Conservation (phyloP, 2,113 vertebrate species). For the Monarcha castaneiventris region DNA sequence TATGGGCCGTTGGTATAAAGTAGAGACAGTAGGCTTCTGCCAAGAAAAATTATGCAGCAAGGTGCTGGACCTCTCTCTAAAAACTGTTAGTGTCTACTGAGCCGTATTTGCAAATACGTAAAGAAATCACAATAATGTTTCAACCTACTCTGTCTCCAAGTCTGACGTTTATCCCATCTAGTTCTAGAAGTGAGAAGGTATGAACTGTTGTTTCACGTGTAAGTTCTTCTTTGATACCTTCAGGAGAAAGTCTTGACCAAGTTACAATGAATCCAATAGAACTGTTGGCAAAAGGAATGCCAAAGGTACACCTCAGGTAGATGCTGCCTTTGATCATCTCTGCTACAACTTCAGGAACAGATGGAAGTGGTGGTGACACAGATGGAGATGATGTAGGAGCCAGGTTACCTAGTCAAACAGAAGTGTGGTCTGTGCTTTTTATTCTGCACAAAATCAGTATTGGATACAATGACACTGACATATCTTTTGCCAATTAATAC, state of each 20-base stretch:
- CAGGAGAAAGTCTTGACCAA: slow-evolving; percentile 85
- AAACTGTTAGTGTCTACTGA: not conserved
- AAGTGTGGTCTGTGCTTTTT: not conserved
- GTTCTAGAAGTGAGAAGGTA: slow-evolving; percentile 79
- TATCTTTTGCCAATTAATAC: not conserved
- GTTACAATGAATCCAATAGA: slow-evolving; percentile 80
- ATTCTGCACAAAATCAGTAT: not conserved
- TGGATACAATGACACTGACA: not conserved
- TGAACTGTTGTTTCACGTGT: slow-evolving; percentile 82
- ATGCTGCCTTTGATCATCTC: slow-evolving; percentile 70
- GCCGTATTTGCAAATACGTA: not conserved
- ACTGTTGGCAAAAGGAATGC: slow-evolving; percentile 60
- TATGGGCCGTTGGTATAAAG: not conserved
- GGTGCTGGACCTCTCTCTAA: not conserved
- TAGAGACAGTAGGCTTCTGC: not conserved
- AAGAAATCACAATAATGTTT: not conserved
- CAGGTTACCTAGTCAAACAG: slow-evolving; percentile 48
- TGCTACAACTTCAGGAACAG: slow-evolving; percentile 69
- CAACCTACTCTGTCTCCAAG: slow-evolving; percentile 86
- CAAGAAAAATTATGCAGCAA: not conserved
- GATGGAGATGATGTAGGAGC: not conserved
- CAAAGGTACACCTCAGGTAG: slow-evolving; percentile 83
- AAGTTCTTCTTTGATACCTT: slow-evolving; percentile 83
- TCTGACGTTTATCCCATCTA: slow-evolving; percentile 88
- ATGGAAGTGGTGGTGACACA: slow-evolving; percentile 61